phyloP scores from a whole-genome alignment of 2,888 invertebrate species.

The Drosophila fulvimacula region DNA sequence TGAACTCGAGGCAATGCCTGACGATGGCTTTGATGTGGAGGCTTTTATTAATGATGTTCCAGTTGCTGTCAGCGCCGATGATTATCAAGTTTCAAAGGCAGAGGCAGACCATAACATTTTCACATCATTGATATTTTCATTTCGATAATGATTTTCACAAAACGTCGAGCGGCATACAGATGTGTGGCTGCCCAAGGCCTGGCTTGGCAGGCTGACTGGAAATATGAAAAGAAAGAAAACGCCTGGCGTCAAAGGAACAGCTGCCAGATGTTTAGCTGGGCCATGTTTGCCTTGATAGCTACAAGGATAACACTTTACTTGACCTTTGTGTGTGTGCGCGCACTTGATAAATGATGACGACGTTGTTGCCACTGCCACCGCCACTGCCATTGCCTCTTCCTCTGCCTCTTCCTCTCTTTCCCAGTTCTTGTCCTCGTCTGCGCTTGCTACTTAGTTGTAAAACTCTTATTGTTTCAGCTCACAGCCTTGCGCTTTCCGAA shows the following conservation, averaged over 20 bases:
- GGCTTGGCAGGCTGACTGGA: neutral
- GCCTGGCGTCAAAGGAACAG: constrained; percentile 58
- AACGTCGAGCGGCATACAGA: constrained; percentile 24
- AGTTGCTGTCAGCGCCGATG: constrained; percentile 35
- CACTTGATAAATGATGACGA: constrained; percentile 71
- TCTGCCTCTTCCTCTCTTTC: neutral
- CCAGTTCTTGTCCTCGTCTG: neutral
- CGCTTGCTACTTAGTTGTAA: constrained; percentile 39
- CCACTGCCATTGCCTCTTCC: neutral
- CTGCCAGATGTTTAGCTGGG: constrained; percentile 54
- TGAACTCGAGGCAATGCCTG: neutral
- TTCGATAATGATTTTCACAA: constrained; percentile 62
- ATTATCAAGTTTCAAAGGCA: constrained; percentile 41
- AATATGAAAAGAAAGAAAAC: constrained; percentile 25
- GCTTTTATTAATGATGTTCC: constrained; percentile 54
- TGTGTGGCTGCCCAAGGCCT: constrained; percentile 28
- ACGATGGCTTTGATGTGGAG: constrained; percentile 28
- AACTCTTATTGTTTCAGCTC: constrained; percentile 61
- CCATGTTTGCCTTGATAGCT: constrained; percentile 63
- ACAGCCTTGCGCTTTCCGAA: constrained; percentile 43
- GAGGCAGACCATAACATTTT: constrained; percentile 35
- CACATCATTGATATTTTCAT: constrained; percentile 65
- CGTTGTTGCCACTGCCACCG: constrained; percentile 7
- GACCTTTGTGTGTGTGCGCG: constrained; percentile 61
- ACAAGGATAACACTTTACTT: constrained; percentile 75